These are phyloP conservation scores for Antheraea pernyi DNA, from an alignment of 1,140 invertebrate species.

Conservation along the genomic window DNA sequence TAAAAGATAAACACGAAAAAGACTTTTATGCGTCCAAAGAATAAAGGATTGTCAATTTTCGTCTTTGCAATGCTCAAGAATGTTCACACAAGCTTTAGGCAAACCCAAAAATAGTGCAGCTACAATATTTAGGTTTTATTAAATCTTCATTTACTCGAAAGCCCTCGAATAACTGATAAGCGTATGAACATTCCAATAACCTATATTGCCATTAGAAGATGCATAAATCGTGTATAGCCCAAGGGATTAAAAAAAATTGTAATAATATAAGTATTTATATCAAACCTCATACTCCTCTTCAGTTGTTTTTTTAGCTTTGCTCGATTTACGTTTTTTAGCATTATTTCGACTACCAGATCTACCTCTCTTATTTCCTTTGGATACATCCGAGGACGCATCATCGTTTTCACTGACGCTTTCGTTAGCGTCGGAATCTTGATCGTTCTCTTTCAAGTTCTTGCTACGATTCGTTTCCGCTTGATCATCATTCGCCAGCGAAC, in stretches of 20 bases:
- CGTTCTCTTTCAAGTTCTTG: constrained; percentile 28
- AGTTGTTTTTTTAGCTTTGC: constrained; percentile 36
- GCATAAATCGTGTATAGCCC: not conserved
- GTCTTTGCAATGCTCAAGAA: too few relatives aligned
- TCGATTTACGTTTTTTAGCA: constrained; percentile 51
- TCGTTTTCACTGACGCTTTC: constrained; percentile 23
- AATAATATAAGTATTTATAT: not conserved
- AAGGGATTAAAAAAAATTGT: not conserved
- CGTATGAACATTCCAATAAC: too few relatives aligned
- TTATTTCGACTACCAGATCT: constrained; percentile 44
- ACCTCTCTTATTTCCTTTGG: constrained; percentile 44
- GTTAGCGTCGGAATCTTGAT: constrained; percentile 20
- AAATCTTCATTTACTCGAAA: too few relatives aligned
- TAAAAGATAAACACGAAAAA: too few relatives aligned
- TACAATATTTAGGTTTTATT: too few relatives aligned
- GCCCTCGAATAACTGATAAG: too few relatives aligned
- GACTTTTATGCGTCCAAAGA: too few relatives aligned
- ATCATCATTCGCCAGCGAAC: constrained; percentile 57
- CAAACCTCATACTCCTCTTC: constrained; percentile 66
- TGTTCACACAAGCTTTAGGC: too few relatives aligned
- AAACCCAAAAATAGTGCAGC: too few relatives aligned
- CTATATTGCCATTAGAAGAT: not conserved
- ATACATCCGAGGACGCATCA: constrained; percentile 30
- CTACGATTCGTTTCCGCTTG: constrained; percentile 40
- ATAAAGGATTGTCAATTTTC: too few relatives aligned